Base-by-base conservation (phyloP, 2,888 invertebrate genomes). In the Caenorhabditis wallacei region DNA sequence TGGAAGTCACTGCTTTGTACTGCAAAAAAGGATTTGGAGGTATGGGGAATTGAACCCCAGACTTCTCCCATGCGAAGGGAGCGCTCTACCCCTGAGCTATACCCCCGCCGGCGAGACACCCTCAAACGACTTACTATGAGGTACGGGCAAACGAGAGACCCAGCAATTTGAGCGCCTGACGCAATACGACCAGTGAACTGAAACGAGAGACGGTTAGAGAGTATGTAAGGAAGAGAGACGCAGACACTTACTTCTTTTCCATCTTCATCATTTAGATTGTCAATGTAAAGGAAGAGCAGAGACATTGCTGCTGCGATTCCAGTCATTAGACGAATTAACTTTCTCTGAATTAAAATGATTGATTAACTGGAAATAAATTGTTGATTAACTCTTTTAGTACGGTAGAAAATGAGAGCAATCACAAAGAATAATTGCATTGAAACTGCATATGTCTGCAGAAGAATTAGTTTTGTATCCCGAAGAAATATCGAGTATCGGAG, bases 111-210 rank as follows among this genome's bases (percentile, higher is more conserved):
- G 26, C 13, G 7, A 30, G 56, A 70, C 22, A 20, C n/a, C 2
- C 18, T 18, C 7, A 5, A 2, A 53, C 16, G n/a, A 85, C 89
- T 84, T 56, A 91, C 90, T 57, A 91, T 90, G 13, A 91, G 85
- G 82, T 90, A 91, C 7, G 91, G 91, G 59, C 91, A 91, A 46
- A 91, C 89, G 64, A 91, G 85, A 35, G 90, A 90, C n/a, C 91
- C 91, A 26, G 89, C 89, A 56, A 91, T 91, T 82, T 91, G 91
- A 16, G 91, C 91, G 16, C 87, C 88, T 1, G 89, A 88, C 7
- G 90, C 90, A n/a, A 88, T 80, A 10, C 87, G 85, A 16, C 88
- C 88, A 54, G 84, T 86, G 53, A 88, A 70, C 85, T 85, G 80
- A 53, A 84, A 69, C 56, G 54, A 37, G 26, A 7, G 26, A 63